Evolutionary conservation across 2,113 vertebrate species (phyloP).

Genomic region (Corythaeola cristata): DNA sequence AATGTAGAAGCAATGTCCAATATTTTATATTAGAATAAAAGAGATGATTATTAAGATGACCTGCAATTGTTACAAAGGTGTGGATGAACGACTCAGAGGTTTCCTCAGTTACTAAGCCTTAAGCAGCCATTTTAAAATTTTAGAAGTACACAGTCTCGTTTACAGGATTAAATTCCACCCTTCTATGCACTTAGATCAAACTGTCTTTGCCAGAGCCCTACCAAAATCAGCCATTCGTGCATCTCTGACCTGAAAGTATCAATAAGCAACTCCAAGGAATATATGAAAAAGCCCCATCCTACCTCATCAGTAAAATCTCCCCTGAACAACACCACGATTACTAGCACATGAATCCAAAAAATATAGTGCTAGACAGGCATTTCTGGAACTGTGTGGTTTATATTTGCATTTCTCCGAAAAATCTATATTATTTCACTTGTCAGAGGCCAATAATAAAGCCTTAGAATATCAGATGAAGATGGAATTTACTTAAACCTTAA

Average conservation of each 20-base stretch:
- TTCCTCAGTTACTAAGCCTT: not conserved
- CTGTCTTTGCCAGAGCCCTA: not conserved
- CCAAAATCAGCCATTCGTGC: not conserved
- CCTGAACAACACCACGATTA: not conserved
- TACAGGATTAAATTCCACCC: not conserved
- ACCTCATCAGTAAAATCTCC: not conserved
- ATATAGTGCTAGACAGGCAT: not conserved
- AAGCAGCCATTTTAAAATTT: not conserved
- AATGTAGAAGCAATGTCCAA: not conserved
- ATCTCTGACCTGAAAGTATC: not conserved
- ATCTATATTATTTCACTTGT: not conserved
- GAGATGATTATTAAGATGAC: not conserved
- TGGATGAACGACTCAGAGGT: not conserved
- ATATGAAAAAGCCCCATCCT: not conserved
- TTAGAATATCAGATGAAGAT: not conserved
- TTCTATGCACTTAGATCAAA: not conserved
- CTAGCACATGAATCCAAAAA: not conserved
- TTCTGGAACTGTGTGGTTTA: not conserved
- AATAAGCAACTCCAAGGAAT: not conserved
- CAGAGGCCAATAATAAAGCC: not conserved
- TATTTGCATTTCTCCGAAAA: not conserved
- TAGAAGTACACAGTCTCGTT: not conserved
- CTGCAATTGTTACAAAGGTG: not conserved
- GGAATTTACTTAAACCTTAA: not conserved
- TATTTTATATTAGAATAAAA: not conserved